Base-by-base conservation (phyloP, 2,113 vertebrate species). In the Megaptera novaeangliae region DNA sequence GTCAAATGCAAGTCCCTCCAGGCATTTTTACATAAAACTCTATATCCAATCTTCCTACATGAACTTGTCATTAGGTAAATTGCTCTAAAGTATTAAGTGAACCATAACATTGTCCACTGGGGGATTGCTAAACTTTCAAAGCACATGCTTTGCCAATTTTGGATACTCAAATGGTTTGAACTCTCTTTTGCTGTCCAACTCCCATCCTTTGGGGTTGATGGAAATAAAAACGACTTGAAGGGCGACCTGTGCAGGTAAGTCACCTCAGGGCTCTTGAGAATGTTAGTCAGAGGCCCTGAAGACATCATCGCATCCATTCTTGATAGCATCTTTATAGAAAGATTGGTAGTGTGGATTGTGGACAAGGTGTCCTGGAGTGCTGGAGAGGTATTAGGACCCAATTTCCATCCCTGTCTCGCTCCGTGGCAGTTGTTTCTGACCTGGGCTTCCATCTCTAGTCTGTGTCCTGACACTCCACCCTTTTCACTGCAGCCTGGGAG, bases 41-140 rank as follows among this genome's bases (percentile, higher is more conserved):
- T 57, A 64, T 75, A 96, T 94, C 12, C 57, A 97, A 34, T 61
- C 21, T 44, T 95, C 39, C 13, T 93, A 63, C 14, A 41, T 95
- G 95, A 98, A 86, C 74, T 97, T 92, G 92, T 92, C 82, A 91
- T 97, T 95, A 92, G 90, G 96, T 27, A 97, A 97, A 97, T 96
- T 95, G 82, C 87, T 96, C 96, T 92, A 92, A 97, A 98, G 94
- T 97, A 96, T 96, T 97, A 98, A 98, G 98, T 88, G 95, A 95
- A 92, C 77, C 91, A 44, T 98, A 97, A 96, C 98, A 97, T 91
- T 86, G 74, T 94, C 82, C 0, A 0, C 87, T 96, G 94, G 96
- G 81, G 72, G 94, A 89, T 87, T 97, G 80, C 80, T 96, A 89
- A 95, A 97, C 61, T 98, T 96, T 96, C 94, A 96, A 68, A 96